Evolutionary conservation across 2,797 vertebrate genomes (phyloP).

Genomic region (Microtus californicus): DNA sequence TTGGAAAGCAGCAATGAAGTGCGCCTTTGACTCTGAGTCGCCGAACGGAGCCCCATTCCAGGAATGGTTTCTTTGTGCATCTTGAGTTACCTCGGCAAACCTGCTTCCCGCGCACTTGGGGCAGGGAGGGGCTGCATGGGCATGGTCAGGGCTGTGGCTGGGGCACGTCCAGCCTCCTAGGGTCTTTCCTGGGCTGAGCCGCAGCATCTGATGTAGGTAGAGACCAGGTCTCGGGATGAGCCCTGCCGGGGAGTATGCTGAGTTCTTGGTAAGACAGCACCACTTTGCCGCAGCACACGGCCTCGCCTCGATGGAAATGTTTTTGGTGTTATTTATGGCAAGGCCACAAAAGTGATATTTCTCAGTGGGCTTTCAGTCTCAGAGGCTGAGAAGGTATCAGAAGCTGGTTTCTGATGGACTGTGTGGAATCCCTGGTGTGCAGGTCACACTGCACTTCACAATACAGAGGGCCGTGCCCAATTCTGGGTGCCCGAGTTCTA

Average conservation of each 20-base stretch:
- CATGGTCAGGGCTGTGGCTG: constrained; percentile 13
- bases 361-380: background rate
- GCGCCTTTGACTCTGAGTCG: constrained; percentile 88
- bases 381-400: background rate
- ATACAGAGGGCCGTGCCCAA: constrained; percentile 64
- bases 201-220: background rate
- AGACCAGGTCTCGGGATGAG: background rate
- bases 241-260: background rate
- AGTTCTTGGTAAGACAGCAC: constrained; percentile 19
- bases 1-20: constrained; percentile 92
- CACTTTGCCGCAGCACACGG: background rate
- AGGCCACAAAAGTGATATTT: accelerated
- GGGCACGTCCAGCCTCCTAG: background rate
- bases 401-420: background rate
- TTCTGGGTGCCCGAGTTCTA: constrained; percentile 83
- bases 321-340: background rate
- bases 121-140: constrained; percentile 49
- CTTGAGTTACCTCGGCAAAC: constrained; percentile 86
- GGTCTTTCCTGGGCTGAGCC: background rate
- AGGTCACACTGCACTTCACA: background rate
- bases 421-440: no score
- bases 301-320: background rate
- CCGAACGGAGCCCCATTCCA: constrained; percentile 86
- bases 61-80: constrained; percentile 88
- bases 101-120: constrained; percentile 79